A percentile compares a stretch with the other conserved stretches of the same genome.
These are phyloP conservation scores for Neotoxoptera formosana DNA, from an alignment of 1,140 invertebrate genomes.

Conservation along the genomic window DNA sequence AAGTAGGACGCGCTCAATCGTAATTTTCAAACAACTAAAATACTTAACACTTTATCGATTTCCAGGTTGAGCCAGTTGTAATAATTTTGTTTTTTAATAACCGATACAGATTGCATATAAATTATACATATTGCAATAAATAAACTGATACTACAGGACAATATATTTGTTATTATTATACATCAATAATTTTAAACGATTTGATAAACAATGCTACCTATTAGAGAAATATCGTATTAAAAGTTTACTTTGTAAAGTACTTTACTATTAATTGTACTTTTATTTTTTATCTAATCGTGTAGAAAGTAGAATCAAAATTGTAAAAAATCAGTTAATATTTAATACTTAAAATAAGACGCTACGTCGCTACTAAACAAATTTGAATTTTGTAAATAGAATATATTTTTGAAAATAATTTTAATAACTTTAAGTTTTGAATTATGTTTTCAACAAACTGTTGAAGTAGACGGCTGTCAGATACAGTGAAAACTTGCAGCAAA, in stretches of 20 bases:
- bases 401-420: background rate
- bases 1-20: background rate
- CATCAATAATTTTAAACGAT: background rate
- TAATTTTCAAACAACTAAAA: background rate
- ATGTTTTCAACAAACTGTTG: background rate
- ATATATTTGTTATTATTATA: background rate
- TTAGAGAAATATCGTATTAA: background rate
- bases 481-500: background rate
- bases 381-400: background rate
- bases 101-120: background rate
- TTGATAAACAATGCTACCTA: background rate
- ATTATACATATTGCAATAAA: background rate
- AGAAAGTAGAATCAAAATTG: background rate
- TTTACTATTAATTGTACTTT: background rate
- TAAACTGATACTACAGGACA: background rate
- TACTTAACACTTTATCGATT: background rate
- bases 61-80: background rate
- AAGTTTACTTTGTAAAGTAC: too few relatives aligned
- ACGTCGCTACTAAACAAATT: background rate
- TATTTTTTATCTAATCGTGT: background rate
- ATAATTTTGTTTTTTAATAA: too few relatives aligned
- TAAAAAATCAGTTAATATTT: background rate
- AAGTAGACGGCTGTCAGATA: background rate
- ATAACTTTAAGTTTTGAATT: background rate
- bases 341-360: background rate